Conservation (phyloP, 2,797 vertebrate genomes). For the Pygocentrus nattereri region DNA sequence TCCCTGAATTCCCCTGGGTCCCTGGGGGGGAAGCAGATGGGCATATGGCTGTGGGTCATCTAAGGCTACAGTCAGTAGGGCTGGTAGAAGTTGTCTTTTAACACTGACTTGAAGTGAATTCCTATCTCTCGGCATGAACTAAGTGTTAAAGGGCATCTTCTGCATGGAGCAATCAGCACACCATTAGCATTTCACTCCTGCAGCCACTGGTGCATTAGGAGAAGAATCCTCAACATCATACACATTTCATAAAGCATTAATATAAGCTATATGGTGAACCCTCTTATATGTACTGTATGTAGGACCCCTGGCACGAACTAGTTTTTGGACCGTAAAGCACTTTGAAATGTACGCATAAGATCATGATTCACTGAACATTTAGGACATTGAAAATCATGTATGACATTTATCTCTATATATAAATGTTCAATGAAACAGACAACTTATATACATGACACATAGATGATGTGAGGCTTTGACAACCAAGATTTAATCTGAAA, state of each 20-base stretch:
- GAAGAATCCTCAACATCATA: not conserved
- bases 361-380: not conserved
- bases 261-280: not conserved
- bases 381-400: not conserved
- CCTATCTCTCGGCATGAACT: not conserved
- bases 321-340: not conserved
- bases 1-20: conserved; percentile 56
- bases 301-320: not conserved
- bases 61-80: conserved; percentile 28
- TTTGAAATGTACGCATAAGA: not conserved
- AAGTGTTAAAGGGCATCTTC: not conserved
- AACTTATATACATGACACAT: too few species aligned
- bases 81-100: conserved; percentile 3
- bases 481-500: conserved; percentile 5
- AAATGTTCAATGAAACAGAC: too few species aligned
- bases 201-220: not conserved
- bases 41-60: conserved; percentile 55
- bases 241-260: conserved; percentile 32
- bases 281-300: not conserved
- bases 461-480: too few species aligned
- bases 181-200: not conserved
- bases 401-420: not conserved
- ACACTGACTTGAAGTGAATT: conserved; percentile 19
- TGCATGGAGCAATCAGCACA: not conserved
- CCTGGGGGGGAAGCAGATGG: conserved; percentile 62